Base-by-base conservation (phyloP, 2,888 invertebrate genomes). In the Drosophila merina region DNA sequence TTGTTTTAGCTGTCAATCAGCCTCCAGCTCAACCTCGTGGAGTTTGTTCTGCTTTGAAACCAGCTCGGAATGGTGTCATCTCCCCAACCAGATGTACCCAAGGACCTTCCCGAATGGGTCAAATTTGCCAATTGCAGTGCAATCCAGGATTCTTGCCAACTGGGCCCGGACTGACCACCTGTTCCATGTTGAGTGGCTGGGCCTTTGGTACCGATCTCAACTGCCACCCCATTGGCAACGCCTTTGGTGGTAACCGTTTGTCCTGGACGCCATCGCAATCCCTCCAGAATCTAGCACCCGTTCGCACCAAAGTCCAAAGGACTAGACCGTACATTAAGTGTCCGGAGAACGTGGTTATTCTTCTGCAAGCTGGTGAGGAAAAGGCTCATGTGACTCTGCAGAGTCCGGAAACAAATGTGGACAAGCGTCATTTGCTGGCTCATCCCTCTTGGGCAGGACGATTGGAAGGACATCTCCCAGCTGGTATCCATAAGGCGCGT, bases 371-470 rank as follows among this genome's bases (percentile, higher is more conserved):
- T 0, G 88, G 80, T 0, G 90, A 91, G 42, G 75, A 69, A 8
- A 89, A 82, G 4, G 87, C 91, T 2, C 89, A 89, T 45, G 89
- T 92, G n/a, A 83, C 93, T 64, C 92, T 94, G 0, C 93, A 91
- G 28, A 89, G 88, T 57, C 93, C 93, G 0, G 90, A 94, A 81
- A 94, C 95, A 33, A 95, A 95, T 89, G 93, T 95, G 84, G 94
- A 95, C 88, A 95, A 93, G 72, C 94, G 94, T 75, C 93, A 93
- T 78, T 93, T 95, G 33, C 93, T 93, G 31, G 93, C 94, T 0
- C 92, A 92, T 48, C 95, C 95, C 2, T 74, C 92, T 2, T 95
- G 95, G 95, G 94, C 93, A 0, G 94, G 93, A 76, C 91, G 93
- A 68, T 91, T 95, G 67, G 93, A 93, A 74, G 93, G 93, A 25